These are phyloP conservation scores for Diorhabda elongata DNA, from an alignment of 1,140 invertebrate genomes.

Conservation along the genomic window DNA sequence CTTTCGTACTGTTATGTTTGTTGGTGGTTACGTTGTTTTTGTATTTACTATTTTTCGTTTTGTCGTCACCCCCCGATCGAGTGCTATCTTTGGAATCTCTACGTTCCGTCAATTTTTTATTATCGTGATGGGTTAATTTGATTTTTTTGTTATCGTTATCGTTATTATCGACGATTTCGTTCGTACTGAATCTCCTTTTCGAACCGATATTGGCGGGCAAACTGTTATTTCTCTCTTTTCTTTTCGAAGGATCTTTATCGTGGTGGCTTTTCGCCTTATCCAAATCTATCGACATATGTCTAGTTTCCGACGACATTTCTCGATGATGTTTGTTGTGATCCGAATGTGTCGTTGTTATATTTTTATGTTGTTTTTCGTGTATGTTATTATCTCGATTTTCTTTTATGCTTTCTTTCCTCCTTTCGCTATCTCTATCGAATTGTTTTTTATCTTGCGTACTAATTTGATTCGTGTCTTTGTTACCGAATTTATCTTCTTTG, in stretches of 20 bases:
- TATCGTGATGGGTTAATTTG: conserved; percentile 56
- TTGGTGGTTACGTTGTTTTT: conserved; percentile 39
- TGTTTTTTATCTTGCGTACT: conserved; percentile 35
- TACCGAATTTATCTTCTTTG: conserved; percentile 28
- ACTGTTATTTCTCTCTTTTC: conserved; percentile 58
- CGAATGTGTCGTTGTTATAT: conserved; percentile 21
- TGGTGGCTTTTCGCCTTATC: conserved; percentile 31
- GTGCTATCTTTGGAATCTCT: conserved; percentile 69
- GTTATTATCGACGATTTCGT: conserved; percentile 60
- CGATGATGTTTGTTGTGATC: conserved; percentile 36
- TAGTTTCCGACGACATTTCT: conserved; percentile 34
- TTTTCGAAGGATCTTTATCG: conserved; percentile 42
- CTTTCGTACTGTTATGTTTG: conserved; percentile 35
- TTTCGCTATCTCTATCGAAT: conserved; percentile 36
- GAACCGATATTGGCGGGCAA: conserved; percentile 59
- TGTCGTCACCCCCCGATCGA: conserved; percentile 38
- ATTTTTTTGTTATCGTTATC: conserved; percentile 64
- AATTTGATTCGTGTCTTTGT: conserved; percentile 21
- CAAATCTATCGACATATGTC: conserved; percentile 41
- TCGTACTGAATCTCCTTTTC: conserved; percentile 72
- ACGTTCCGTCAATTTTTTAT: conserved; percentile 55
- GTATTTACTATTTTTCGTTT: conserved; percentile 38
- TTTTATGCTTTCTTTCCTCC: conserved; percentile 44
- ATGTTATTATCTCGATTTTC: conserved; percentile 46
- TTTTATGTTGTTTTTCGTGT: conserved; percentile 40